Base-by-base conservation (phyloP, 2,113 vertebrate species). In the Anoplopoma fimbria region DNA sequence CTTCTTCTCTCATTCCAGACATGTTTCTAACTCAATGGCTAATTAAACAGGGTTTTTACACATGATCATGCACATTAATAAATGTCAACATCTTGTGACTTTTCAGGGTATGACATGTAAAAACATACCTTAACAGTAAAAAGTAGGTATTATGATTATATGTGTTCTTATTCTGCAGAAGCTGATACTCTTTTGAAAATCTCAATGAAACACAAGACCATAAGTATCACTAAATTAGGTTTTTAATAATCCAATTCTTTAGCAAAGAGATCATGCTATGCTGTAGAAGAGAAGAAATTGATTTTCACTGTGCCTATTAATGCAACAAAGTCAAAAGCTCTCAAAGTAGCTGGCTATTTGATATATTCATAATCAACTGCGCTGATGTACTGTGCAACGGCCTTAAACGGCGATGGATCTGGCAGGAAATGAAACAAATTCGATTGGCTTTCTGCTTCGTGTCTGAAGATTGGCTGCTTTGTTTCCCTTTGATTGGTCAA, bases 401-500 rank as follows among this genome's bases (percentile, higher is more conserved):
- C 67, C 88, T 89, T 86, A 83, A 92, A 89, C 72, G 72, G 71
- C 75, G 79, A 86, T 91, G 84, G 90, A 87, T 87, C 87, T 61
- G 85, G 78, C 89, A 90, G 91, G 90, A 93, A 92, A 90, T 91
- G 87, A 89, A 91, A 89, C 88, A 90, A 89, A 91, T 87, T 85
- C 77, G 77, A 92, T 89, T 92, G 86, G 83, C 89, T 89, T 82
- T 91, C 82, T 68, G 69, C 89, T 78, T 58, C 62, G 68, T 57
- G 83, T 85, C 91, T 84, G 87, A 86, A 84, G 91, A 90, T 88
- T 72, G 85, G 85, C 81, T 84, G 87, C 85, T 81, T 90, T 90
- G 87, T 90, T 90, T 90, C 88, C 90, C 84, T 92, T 88, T 89
- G 90, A 92, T 91, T 89, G 92, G 88, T 92, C 91, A 92, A 93